Base-by-base conservation (phyloP, 2,113 vertebrate species). In the Albula glossodonta region DNA sequence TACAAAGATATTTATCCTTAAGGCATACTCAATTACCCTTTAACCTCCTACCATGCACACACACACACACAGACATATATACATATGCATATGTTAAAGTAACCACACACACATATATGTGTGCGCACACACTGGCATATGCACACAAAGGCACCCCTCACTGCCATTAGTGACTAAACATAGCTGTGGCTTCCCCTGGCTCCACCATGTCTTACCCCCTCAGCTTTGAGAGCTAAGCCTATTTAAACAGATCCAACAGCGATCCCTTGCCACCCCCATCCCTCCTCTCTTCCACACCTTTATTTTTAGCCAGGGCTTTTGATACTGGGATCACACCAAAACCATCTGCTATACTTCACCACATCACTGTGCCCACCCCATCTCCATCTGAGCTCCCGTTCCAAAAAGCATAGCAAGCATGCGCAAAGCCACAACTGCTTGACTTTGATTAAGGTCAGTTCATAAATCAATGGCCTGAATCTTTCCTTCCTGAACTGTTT, bases 271-370 rank as follows among this genome's bases (percentile, higher is more conserved):
- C 53, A 48, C 70, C 25, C 74, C 74, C 74, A n/a, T 17, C 83
- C 53, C n/a, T 15, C 41, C 51, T 41, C 12, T 51, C 52, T 25
- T 60, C 53, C 49, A n/a, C 56, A 81, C 56, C 78, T 81, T 81
- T 85, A 85, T 85, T 66, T 85, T 85, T 85, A 85, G 78, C 22
- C 48, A 41, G 51, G 53, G 19, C 17, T 53, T 66, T 48, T 85
- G 78, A 85, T 66, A 81, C 57, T 50, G 78, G 53, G 81, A 82
- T 82, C 81, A 82, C 8, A 60, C 53, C n/a, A 83, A 31, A 49
- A 63, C 11, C 41, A 78, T 80, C 78, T 80, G 56, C 10, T 77
- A 56, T 17, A 80, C 78, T 5, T 2, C 41, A 52, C 19, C 51
- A n/a, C n/a, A 12, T 53, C 22, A 9, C 6, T 9, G 51, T 50